Conservation (phyloP, 2,113 vertebrate genomes). For the Clarias gariepinus region DNA sequence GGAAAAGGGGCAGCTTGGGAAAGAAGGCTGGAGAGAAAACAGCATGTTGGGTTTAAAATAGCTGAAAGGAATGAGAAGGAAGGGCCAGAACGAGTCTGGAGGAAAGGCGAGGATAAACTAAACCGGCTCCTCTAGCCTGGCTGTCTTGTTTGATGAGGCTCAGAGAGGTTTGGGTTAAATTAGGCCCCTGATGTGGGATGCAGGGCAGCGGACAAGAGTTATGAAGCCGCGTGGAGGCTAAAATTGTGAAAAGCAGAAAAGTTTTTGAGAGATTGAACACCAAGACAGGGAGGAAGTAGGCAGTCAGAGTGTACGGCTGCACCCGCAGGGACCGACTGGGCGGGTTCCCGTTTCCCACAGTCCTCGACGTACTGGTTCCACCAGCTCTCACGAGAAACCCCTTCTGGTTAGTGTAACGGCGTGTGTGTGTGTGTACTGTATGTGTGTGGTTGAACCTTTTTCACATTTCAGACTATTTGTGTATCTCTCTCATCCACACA, state of each 20-base stretch:
- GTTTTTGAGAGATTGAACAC: conserved; percentile 14
- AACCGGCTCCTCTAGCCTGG: conserved; percentile 46
- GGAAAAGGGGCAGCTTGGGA: conserved; percentile 56
- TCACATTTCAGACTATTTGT: conserved; percentile 36
- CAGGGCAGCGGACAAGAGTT: conserved; percentile 35
- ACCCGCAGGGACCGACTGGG: not conserved
- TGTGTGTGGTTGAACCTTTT: conserved; percentile 50
- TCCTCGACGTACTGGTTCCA: not conserved
- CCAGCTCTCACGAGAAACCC: conserved; percentile 61
- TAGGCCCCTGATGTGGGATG: conserved; percentile 40
- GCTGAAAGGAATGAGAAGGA: conserved; percentile 63
- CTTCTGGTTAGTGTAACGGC: conserved; percentile 34
- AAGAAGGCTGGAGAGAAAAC: conserved; percentile 64
- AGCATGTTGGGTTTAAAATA: conserved; percentile 71
- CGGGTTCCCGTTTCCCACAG: conserved; percentile 46
- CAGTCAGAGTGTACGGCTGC: conserved; percentile 13
- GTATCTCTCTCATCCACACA: conserved; percentile 49
- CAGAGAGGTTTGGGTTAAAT: conserved; percentile 41
- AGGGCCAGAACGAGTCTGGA: conserved; percentile 42
- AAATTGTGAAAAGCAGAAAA: conserved; percentile 41
- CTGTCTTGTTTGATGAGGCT: conserved; percentile 50
- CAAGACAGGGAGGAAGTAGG: conserved; percentile 30
- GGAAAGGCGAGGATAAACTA: conserved; percentile 35
- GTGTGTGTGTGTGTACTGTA: conserved; percentile 35
- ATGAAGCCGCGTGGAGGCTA: conserved; percentile 43